Evolutionary conservation across 2,797 vertebrate species (phyloP).

Genomic region (Schizopygopsis pylzovi): DNA sequence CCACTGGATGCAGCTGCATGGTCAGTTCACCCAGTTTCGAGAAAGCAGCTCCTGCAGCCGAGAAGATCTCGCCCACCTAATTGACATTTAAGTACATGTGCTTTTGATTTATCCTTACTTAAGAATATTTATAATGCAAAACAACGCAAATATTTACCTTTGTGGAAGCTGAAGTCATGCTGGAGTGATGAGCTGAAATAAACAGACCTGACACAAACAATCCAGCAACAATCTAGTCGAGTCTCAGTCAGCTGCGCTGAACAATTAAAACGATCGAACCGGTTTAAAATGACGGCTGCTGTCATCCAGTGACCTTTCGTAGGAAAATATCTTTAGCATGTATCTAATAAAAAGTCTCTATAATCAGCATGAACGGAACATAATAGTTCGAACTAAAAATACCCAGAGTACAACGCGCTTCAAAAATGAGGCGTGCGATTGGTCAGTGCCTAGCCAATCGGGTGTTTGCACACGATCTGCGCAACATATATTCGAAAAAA

Average conservation of each 20-base stretch:
- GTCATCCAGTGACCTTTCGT: not conserved
- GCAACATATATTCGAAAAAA: conserved; percentile 14
- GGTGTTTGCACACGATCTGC: not conserved
- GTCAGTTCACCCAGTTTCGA: conserved; percentile 90
- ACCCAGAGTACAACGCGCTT: conserved; percentile 48
- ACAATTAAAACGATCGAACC: not conserved
- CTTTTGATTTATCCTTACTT: not conserved
- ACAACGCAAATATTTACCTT: conserved; percentile 69
- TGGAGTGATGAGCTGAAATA: not conserved
- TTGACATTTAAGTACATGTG: not conserved
- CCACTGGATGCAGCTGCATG: conserved; percentile 92
- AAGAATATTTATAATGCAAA: not conserved
- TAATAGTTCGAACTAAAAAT: conserved; percentile 30
- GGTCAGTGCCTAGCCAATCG: conserved; percentile 39
- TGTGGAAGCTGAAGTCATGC: conserved; percentile 82
- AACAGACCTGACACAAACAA: not conserved
- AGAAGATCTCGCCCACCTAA: conserved; percentile 94
- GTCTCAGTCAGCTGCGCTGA: not conserved
- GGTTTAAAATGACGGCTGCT: not conserved
- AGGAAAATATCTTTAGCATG: not conserved
- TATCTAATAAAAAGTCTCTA: not conserved
- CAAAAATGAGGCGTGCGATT: conserved; percentile 16
- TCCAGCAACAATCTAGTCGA: not conserved
- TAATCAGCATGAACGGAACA: not conserved
- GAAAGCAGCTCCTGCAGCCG: conserved; percentile 89